A percentile compares a stretch with the other conserved stretches of the same genome.
These are phyloP conservation scores for Marisa cornuarietis DNA, from an alignment of 1,140 invertebrate genomes.

Conservation along the genomic window DNA sequence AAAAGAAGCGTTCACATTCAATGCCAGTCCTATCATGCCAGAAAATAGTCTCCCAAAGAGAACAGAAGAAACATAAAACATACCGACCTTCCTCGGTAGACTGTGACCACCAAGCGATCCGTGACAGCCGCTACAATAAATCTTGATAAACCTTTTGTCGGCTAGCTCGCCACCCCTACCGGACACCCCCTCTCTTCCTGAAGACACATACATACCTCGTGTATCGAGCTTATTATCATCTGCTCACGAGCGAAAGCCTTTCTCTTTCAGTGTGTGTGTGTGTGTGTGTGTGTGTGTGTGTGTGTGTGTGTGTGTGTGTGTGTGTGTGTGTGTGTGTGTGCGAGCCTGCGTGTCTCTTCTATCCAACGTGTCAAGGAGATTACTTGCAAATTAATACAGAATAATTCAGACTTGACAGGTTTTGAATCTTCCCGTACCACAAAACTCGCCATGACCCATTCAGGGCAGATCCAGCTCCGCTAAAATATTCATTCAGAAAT, in stretches of 20 bases:
- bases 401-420: too few species aligned
- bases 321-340: constrained; percentile 6
- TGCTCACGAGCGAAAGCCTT: not conserved
- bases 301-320: not conserved
- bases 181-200: too few species aligned
- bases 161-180: not conserved
- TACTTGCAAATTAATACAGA: too few species aligned
- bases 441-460: not conserved
- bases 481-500: not conserved
- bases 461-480: not conserved
- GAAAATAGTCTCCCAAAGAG: too few species aligned
- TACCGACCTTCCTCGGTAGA: not conserved
- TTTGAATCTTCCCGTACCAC: too few species aligned
- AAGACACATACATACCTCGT: not conserved
- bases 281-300: constrained; percentile 3
- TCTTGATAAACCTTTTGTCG: not conserved
- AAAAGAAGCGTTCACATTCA: too few species aligned
- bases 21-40: too few species aligned
- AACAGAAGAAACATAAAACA: too few species aligned
- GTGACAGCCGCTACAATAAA: not conserved
- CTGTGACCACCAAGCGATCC: not conserved
- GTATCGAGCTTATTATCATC: not conserved
- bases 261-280: not conserved
- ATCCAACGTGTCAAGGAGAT: not conserved
- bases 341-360: not conserved